phyloP scores from a whole-genome alignment of 2,888 invertebrate species.

The Galerucella pusilla region DNA sequence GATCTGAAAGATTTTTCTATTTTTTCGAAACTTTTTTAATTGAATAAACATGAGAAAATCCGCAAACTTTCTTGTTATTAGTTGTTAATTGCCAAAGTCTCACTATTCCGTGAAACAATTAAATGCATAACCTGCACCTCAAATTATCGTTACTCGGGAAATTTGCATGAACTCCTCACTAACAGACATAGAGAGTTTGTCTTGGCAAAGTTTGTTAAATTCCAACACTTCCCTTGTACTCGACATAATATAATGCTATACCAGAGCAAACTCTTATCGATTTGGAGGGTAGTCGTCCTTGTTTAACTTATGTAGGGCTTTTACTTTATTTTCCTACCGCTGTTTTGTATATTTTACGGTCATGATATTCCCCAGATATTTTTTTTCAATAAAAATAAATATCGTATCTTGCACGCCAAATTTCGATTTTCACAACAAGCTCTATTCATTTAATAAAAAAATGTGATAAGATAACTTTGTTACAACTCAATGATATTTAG shows the following conservation, averaged over 20 bases:
- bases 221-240: slow-evolving; percentile 9
- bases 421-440: slow-evolving; percentile 17
- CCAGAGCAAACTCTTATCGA: slow-evolving; percentile 23
- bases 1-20: no score
- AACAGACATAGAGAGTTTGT: slow-evolving; percentile 3
- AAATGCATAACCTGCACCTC: not conserved
- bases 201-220: not conserved
- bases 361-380: slow-evolving; percentile 25
- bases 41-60: not conserved
- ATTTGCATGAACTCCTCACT: not conserved
- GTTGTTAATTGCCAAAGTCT: slow-evolving; percentile 1
- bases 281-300: slow-evolving; percentile 10
- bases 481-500: no score
- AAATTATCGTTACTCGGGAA: not conserved
- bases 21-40: not conserved
- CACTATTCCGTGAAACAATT: not conserved
- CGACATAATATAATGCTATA: not conserved
- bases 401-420: slow-evolving; percentile 13
- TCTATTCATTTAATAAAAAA: no score
- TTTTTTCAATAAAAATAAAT: slow-evolving; percentile 22
- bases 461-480: no score
- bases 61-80: not conserved
- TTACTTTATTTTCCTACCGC: slow-evolving; percentile 27
- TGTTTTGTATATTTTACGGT: slow-evolving; percentile 24
- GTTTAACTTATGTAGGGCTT: slow-evolving; percentile 23